Conservation (phyloP, 1,140 invertebrate genomes). For the Brachionus asplanchnoidis region DNA sequence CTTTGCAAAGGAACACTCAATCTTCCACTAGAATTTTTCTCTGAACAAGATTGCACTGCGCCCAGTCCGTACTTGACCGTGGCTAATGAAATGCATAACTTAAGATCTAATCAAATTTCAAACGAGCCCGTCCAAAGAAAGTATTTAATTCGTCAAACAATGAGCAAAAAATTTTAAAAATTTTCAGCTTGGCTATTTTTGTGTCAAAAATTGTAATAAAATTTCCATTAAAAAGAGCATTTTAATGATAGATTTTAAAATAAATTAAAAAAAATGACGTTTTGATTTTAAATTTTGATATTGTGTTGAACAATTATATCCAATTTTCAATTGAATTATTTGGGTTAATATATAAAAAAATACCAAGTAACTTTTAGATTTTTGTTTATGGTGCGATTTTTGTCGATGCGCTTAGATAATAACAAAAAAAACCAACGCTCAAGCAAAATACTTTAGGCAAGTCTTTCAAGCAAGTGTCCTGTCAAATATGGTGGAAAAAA, state of each 20-base stretch:
- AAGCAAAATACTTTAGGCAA: not conserved
- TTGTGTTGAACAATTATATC: not conserved
- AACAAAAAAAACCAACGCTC: not conserved
- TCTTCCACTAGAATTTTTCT: slow-evolving; percentile 47
- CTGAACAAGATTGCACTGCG: slow-evolving; percentile 44
- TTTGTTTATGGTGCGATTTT: not conserved
- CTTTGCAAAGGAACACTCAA: slow-evolving; percentile 47
- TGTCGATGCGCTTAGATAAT: not conserved
- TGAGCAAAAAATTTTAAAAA: not conserved
- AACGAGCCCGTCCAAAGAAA: slow-evolving; percentile 26
- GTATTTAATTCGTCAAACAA: slow-evolving; percentile 27
- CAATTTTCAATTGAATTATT: not conserved
- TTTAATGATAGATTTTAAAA: not conserved
- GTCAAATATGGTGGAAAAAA: not conserved
- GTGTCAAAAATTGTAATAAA: not conserved
- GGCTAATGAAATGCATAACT: not conserved
- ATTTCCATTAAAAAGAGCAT: not conserved
- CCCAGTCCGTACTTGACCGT: slow-evolving; percentile 15
- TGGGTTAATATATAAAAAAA: not conserved
- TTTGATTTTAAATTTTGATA: not conserved
- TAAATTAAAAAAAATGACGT: not conserved
- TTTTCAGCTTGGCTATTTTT: not conserved
- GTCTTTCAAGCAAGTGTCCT: not conserved
- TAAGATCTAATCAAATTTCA: not conserved
- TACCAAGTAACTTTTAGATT: too few species aligned